Conservation (phyloP, 2,113 vertebrate species). For the Dipodomys stephensi region DNA sequence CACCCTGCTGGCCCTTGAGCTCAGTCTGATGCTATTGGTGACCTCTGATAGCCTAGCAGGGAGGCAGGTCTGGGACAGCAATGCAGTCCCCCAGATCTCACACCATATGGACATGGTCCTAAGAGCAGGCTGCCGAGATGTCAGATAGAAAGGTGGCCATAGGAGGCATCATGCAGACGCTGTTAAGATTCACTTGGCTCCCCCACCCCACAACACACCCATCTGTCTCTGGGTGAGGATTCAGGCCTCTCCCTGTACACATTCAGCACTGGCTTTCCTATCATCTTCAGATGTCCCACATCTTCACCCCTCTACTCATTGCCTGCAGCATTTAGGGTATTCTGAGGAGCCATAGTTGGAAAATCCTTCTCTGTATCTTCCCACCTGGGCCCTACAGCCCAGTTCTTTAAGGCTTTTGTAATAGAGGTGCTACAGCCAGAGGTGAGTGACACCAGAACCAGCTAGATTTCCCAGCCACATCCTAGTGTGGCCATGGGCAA, state of each 20-base stretch:
- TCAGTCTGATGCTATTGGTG: background rate
- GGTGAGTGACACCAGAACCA: background rate
- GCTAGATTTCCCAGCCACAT: background rate
- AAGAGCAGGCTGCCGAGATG: background rate
- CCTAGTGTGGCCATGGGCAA: background rate
- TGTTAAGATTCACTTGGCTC: background rate
- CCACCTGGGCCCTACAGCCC: background rate
- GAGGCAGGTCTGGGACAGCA: too few relatives aligned
- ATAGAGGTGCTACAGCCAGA: background rate
- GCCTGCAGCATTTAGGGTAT: background rate
- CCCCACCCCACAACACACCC: too few relatives aligned
- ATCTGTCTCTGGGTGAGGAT: too few relatives aligned
- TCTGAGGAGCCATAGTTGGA: background rate
- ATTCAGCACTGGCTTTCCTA: background rate
- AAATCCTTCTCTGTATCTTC: background rate
- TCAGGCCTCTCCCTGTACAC: background rate
- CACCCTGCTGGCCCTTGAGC: background rate
- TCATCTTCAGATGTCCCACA: background rate
- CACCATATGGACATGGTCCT: background rate
- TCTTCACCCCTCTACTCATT: background rate
- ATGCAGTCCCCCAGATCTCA: background rate
- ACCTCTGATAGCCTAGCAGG: background rate
- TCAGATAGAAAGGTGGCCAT: accelerated
- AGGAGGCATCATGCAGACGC: accelerated
- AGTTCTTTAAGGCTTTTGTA: background rate